Percentiles rank a stretch among this genome's conserved stretches.
Conservation (phyloP, 1,140 invertebrate species). For the Ostrea edulis region DNA sequence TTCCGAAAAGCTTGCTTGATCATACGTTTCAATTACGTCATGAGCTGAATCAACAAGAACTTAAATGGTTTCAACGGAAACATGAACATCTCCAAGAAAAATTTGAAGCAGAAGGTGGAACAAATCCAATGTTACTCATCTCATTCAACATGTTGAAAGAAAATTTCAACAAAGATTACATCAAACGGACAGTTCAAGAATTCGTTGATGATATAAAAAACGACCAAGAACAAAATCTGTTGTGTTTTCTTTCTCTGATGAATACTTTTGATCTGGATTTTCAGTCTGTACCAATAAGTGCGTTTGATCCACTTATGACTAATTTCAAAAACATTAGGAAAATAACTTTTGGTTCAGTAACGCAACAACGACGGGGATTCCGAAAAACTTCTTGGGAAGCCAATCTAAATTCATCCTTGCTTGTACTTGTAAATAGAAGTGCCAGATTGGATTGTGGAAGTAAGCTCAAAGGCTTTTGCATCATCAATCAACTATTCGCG, state of each 20-base stretch:
- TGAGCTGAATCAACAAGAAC: constrained; percentile 59
- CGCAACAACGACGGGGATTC: neutral
- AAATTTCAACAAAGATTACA: constrained; percentile 65
- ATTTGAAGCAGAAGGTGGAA: constrained; percentile 51
- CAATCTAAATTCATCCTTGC: constrained; percentile 39
- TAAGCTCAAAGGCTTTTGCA: constrained; percentile 50
- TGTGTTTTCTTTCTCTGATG: constrained; percentile 63
- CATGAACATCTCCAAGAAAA: constrained; percentile 55
- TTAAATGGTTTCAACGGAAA: constrained; percentile 64
- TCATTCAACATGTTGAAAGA: constrained; percentile 70
- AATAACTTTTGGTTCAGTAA: neutral
- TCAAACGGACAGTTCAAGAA: constrained; percentile 58
- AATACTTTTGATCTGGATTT: constrained; percentile 66
- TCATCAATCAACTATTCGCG: constrained; percentile 59
- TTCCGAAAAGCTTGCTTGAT: constrained; percentile 36
- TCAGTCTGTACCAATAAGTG: constrained; percentile 62
- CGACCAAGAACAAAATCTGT: constrained; percentile 52
- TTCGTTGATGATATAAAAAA: constrained; percentile 56
- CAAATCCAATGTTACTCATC: constrained; percentile 61
- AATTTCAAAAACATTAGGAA: neutral
- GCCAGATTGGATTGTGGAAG: constrained; percentile 46
- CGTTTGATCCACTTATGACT: constrained; percentile 66
- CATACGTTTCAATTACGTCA: constrained; percentile 59
- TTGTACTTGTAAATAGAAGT: constrained; percentile 54
- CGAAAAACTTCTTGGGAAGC: constrained; percentile 45